Conservation (phyloP, 2,113 vertebrate species). For the Corythaeola cristata region DNA sequence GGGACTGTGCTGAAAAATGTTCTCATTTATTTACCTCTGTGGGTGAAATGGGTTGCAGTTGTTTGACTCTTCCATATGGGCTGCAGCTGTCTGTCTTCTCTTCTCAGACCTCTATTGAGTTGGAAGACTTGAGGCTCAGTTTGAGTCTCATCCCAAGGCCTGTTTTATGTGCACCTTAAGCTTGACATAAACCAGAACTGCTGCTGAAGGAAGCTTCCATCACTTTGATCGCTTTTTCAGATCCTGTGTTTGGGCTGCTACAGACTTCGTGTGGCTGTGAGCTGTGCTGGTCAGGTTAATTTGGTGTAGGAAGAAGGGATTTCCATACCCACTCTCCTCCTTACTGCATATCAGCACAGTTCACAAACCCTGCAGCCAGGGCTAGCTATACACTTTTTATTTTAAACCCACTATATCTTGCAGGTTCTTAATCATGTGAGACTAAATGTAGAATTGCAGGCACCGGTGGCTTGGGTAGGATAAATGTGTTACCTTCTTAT, state of each 20-base stretch:
- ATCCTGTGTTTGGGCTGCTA: not conserved
- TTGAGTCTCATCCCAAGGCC: not conserved
- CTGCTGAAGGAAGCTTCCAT: not conserved
- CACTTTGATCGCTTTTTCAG: not conserved
- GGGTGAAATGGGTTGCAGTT: not conserved
- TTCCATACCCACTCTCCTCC: not conserved
- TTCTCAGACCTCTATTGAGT: not conserved
- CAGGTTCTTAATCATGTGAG: not conserved
- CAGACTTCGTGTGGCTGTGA: not conserved
- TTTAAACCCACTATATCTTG: not conserved
- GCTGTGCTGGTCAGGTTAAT: not conserved
- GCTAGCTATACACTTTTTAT: not conserved
- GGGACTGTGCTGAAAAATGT: not conserved
- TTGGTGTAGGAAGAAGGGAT: not conserved
- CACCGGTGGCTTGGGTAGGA: not conserved
- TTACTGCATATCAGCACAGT: not conserved
- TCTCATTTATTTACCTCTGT: not conserved
- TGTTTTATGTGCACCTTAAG: not conserved
- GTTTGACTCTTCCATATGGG: not conserved
- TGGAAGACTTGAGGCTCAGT: not conserved
- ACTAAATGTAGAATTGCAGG: not conserved
- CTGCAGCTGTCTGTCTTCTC: not conserved
- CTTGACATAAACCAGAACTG: not conserved
- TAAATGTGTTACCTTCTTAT: not conserved
- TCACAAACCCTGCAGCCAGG: not conserved